A percentile compares a stretch with the other conserved stretches of the same genome.
These are phyloP conservation scores for Cryptosula pallasiana DNA, from an alignment of 2,888 invertebrate species.

Conservation along the genomic window DNA sequence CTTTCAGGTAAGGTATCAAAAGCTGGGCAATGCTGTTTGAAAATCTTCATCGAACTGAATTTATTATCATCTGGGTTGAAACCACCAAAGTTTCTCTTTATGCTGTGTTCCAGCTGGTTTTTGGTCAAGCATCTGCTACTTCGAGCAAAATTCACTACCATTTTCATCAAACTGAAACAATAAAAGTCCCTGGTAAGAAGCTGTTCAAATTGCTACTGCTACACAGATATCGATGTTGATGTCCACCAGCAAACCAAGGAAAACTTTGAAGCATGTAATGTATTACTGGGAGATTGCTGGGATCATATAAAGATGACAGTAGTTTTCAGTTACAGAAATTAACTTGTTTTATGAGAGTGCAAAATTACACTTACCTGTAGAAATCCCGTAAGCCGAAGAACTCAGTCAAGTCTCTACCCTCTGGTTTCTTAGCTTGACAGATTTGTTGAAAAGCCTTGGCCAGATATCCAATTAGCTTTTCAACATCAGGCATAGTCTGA, in stretches of 20 bases:
- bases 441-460: constrained; percentile 4
- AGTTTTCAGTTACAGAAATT: no score
- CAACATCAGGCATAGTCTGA: background rate
- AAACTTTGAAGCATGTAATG: no score
- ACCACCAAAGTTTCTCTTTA: constrained; percentile 44
- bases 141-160: constrained; percentile 37
- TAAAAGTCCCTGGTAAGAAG: no score
- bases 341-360: no score
- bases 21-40: constrained; percentile 29
- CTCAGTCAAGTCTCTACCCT: constrained; percentile 33
- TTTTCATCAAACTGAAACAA: constrained; percentile 38
- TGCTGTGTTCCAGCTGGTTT: constrained; percentile 36
- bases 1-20: background rate
- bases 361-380: no score
- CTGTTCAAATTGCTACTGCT: no score
- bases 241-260: no score
- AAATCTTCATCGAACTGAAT: constrained; percentile 36
- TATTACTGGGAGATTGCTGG: no score
- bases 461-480: background rate
- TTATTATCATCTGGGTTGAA: constrained; percentile 32
- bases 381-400: constrained; percentile 48
- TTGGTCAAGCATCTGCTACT: constrained; percentile 31
- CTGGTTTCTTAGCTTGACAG: background rate
- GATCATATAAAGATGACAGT: no score
- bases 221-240: no score